phyloP scores from a whole-genome alignment of 2,113 vertebrate species.

The Bungarus multicinctus region DNA sequence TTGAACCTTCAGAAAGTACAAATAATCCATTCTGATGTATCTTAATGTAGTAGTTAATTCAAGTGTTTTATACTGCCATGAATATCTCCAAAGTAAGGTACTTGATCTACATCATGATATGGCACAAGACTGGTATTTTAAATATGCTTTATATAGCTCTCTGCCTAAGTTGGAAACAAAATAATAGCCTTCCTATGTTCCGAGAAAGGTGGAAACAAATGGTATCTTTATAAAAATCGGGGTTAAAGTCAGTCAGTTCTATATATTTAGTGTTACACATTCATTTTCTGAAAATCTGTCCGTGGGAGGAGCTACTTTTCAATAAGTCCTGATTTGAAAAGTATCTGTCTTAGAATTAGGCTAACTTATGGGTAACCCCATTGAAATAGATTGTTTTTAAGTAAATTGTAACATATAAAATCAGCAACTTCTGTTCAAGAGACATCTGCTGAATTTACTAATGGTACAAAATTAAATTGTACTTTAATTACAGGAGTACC shows the following conservation, averaged over 20 bases:
- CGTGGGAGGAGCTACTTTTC: neutral
- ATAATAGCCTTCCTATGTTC: neutral
- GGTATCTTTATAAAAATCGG: neutral
- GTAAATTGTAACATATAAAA: neutral
- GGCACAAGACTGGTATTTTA: neutral
- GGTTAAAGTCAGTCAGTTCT: neutral
- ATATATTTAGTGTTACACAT: neutral
- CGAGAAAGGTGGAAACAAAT: neutral
- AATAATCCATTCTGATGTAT: neutral
- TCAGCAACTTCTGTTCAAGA: neutral
- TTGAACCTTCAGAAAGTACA: neutral
- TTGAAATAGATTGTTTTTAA: neutral
- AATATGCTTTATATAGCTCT: neutral
- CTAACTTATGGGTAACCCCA: neutral
- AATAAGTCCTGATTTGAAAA: neutral
- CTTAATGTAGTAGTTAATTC: neutral
- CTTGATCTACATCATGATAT: neutral
- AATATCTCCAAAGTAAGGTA: neutral
- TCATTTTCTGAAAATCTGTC: neutral
- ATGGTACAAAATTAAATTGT: neutral
- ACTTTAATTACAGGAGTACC: constrained; percentile 60
- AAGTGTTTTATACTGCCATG: neutral
- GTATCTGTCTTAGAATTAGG: neutral
- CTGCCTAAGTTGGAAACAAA: neutral
- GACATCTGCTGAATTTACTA: neutral